Conservation (phyloP, 2,113 vertebrate genomes). For the Nothocercus julius region DNA sequence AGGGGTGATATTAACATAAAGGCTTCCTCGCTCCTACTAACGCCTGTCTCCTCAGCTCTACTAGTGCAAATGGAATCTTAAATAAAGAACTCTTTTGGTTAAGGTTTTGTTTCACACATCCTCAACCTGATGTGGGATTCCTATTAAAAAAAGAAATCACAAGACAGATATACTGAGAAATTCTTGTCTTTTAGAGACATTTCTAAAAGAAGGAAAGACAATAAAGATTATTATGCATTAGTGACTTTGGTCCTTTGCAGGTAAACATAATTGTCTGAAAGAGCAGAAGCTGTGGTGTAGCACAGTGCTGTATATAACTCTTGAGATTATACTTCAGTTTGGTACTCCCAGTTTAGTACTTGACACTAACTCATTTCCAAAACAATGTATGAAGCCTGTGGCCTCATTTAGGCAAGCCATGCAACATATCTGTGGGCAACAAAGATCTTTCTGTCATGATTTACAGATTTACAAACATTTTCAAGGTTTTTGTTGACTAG, state of each 20-base stretch:
- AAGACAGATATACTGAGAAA: neutral
- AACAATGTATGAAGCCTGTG: neutral
- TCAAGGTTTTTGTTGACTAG: neutral
- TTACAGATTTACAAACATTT: neutral
- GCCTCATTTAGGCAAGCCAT: neutral
- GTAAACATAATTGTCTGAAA: neutral
- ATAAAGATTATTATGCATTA: neutral
- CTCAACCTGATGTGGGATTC: too few species aligned
- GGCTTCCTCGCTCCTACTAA: neutral
- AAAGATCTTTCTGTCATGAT: neutral
- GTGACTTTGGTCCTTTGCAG: neutral
- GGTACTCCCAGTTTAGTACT: neutral
- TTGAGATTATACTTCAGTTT: neutral
- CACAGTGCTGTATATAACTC: neutral
- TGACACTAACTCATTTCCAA: neutral
- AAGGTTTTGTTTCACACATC: neutral
- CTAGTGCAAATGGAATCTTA: neutral
- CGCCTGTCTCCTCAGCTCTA: neutral
- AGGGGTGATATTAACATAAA: neutral
- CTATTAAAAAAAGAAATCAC: neutral
- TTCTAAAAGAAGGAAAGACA: neutral
- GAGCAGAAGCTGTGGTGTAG: neutral
- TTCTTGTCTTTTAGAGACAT: neutral
- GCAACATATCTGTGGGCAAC: neutral
- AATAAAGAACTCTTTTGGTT: neutral